These are phyloP conservation scores for Girardinus metallicus DNA, from an alignment of 2,797 vertebrate species.

Conservation along the genomic window DNA sequence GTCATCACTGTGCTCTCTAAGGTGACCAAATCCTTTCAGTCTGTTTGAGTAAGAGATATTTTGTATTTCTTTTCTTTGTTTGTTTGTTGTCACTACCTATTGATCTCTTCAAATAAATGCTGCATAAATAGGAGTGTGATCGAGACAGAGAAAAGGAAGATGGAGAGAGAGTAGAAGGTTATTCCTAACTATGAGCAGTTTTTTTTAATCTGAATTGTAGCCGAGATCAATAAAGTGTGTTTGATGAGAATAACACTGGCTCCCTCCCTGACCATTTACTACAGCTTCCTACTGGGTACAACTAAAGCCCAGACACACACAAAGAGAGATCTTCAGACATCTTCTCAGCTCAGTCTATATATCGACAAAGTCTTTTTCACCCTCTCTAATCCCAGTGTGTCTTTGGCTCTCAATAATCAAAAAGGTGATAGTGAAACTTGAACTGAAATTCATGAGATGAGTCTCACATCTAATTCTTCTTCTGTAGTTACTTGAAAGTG, in stretches of 20 bases:
- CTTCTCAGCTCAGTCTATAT: conserved; percentile 4
- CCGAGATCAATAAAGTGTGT: conserved; percentile 55
- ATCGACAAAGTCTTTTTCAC: conserved; percentile 6
- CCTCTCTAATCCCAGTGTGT: not conserved
- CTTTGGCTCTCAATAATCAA: conserved; percentile 2
- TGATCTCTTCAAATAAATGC: conserved; percentile 37
- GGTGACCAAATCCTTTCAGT: conserved; percentile 2
- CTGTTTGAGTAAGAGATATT: conserved; percentile 6
- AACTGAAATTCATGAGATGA: not conserved
- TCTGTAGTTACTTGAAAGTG: not conserved
- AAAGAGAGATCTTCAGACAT: conserved; percentile 17
- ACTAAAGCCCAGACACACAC: conserved; percentile 18
- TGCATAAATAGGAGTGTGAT: conserved; percentile 33
- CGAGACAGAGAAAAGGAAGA: conserved; percentile 65
- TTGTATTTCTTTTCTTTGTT: conserved; percentile 33
- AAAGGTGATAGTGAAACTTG: not conserved
- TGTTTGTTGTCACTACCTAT: conserved; percentile 22
- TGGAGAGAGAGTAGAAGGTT: conserved; percentile 64
- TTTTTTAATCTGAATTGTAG: conserved; percentile 54
- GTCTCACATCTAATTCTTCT: not conserved
- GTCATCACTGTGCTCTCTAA: not conserved
- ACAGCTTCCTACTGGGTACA: conserved; percentile 17
- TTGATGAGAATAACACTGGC: conserved; percentile 41
- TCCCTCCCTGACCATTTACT: conserved; percentile 30
- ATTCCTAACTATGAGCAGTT: conserved; percentile 72